These are phyloP conservation scores for Strigamia transsilvanica DNA, from an alignment of 2,888 invertebrate genomes.

Conservation along the genomic window DNA sequence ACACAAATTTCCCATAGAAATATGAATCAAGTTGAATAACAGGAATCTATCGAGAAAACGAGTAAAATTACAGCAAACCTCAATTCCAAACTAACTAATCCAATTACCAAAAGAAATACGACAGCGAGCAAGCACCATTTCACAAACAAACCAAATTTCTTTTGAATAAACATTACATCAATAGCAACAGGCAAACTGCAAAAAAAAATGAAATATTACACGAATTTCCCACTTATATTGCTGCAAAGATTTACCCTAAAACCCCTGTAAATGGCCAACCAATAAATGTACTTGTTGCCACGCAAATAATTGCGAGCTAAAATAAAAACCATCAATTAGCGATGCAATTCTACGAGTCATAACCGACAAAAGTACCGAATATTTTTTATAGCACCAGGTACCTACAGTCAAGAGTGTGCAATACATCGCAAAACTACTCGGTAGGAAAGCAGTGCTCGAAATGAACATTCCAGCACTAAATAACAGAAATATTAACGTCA, in stretches of 20 bases:
- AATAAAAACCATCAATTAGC: conserved; percentile 43
- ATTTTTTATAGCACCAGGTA: conserved; percentile 86
- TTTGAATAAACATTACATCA: conserved; percentile 79
- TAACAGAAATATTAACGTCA: conserved; percentile 80
- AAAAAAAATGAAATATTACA: conserved; percentile 54
- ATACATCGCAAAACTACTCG: conserved; percentile 94
- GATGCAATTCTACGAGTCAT: not conserved
- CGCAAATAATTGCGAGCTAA: conserved; percentile 80
- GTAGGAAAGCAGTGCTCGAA: conserved; percentile 85
- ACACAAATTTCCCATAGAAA: conserved; percentile 85
- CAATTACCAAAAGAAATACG: conserved; percentile 72
- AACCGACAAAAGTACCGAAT: conserved; percentile 62
- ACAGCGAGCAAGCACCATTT: conserved; percentile 80
- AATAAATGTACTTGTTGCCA: conserved; percentile 80
- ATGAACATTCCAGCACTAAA: conserved; percentile 93
- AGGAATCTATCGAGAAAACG: conserved; percentile 68
- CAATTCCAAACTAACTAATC: not conserved
- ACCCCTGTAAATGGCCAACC: conserved; percentile 98
- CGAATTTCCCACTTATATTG: not conserved
- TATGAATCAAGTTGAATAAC: conserved; percentile 84
- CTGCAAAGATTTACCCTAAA: conserved; percentile 71
- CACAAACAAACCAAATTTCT: conserved; percentile 74
- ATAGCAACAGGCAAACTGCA: conserved; percentile 80
- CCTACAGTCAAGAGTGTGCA: conserved; percentile 83
- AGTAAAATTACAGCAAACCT: conserved; percentile 35